Conservation (phyloP, 2,113 vertebrate genomes). For the Xiphophorus maculatus region DNA sequence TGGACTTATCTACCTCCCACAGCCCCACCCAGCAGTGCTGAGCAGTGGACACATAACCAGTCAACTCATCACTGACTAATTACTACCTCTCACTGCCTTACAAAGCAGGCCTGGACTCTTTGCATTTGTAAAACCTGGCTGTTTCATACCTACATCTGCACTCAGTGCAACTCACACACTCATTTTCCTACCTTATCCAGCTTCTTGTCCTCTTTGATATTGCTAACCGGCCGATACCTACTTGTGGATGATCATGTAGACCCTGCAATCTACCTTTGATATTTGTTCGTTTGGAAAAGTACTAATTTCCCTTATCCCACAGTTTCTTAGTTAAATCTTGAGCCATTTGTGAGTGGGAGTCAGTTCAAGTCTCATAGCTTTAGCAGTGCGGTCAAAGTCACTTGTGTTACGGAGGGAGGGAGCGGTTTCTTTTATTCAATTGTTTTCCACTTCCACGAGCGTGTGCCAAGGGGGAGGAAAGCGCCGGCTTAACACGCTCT, state of each 20-base stretch:
- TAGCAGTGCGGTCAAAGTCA: conserved; percentile 70
- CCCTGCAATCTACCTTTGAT: conserved; percentile 24
- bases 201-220: conserved; percentile 26
- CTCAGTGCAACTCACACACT: conserved; percentile 29
- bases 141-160: conserved; percentile 33
- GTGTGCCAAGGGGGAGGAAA: conserved; percentile 80
- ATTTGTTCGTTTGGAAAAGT: conserved; percentile 32
- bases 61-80: conserved; percentile 82
- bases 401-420: conserved; percentile 71
- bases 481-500: conserved; percentile 80
- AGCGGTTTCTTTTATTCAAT: conserved; percentile 80
- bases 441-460: conserved; percentile 81
- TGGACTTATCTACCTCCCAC: conserved; percentile 77
- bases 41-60: conserved; percentile 72
- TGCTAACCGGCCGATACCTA: conserved; percentile 3
- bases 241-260: conserved; percentile 51
- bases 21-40: conserved; percentile 71
- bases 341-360: conserved; percentile 57
- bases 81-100: conserved; percentile 76
- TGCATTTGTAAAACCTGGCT: conserved; percentile 41
- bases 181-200: conserved; percentile 6
- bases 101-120: conserved; percentile 72
- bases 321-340: conserved; percentile 50
- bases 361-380: conserved; percentile 66
- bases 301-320: conserved; percentile 56